phyloP scores from a whole-genome alignment of 2,797 vertebrate genomes.

The Urocyon cinereoargenteus region DNA sequence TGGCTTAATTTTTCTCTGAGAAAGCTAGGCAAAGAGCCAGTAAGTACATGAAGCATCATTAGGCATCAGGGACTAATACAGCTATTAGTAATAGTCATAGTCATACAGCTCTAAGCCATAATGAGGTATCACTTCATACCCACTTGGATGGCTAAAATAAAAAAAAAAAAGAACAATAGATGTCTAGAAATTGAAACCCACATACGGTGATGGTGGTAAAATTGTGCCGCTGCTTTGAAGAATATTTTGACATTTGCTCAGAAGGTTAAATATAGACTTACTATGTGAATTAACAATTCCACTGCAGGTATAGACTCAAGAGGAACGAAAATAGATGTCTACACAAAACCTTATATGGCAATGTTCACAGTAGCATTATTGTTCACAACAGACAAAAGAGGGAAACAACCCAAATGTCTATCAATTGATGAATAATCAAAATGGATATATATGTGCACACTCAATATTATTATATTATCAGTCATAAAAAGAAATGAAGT shows the following conservation, averaged over 20 bases:
- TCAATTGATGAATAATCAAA: background rate
- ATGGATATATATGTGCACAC: too few species aligned
- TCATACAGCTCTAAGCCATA: background rate
- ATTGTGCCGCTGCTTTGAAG: background rate
- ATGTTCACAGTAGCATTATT: background rate
- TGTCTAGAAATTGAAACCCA: background rate
- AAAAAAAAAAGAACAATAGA: background rate
- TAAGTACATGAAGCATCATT: background rate
- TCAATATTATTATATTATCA: background rate
- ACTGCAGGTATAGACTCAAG: background rate
- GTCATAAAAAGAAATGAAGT: background rate
- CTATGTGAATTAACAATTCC: background rate
- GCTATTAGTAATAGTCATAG: background rate
- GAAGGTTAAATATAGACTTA: background rate
- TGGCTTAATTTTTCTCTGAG: background rate
- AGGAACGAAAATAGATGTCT: background rate
- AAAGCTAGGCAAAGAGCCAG: background rate
- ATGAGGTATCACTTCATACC: background rate
- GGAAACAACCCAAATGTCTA: background rate
- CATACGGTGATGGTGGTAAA: background rate
- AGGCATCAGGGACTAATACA: background rate
- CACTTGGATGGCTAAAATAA: background rate
- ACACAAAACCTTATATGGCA: background rate
- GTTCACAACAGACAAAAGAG: background rate
- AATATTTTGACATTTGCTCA: background rate